Evolutionary conservation across 2,888 invertebrate species (phyloP), one percentile per base, ranked within the genome.

Genomic region (Heteromurus nitidus): DNA sequence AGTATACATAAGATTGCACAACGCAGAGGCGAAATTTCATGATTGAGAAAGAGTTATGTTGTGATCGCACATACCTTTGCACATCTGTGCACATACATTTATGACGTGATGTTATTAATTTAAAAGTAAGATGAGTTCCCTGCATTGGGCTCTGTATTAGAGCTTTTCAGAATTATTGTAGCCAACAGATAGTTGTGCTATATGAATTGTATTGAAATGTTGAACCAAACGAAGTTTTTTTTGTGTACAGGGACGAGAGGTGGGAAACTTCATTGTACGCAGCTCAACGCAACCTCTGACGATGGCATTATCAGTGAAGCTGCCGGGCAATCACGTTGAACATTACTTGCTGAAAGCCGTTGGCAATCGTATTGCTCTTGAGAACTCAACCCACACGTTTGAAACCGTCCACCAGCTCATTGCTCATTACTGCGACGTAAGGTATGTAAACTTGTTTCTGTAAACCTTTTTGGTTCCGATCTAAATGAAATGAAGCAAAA

Each of bases 331-430:
- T 9, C 96, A 96, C 90, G 96, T 97, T 88, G 97, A 98, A 89
- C 98, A 98, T 90, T 98, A 98, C 91, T 92, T 98, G 88, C 96
- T 98, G 87, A 97, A 97, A 90, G 94, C 95, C 18, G 87, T 86
- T 9, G 90, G 89, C 18, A 94, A 94, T 70, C 93, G 94, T 87
- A 92, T 97, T 84, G 95, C 95, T 70, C 92, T 98, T 86, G 97
- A 98, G 90, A 97, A 97, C 80, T 97, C 97, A 42, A 95, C 95
- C 88, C 96, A 97, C 90, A 94, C 95, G 88, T 98, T 98, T 90
- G 94, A 95, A 89, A 95, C 95, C 88, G 96, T 98, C 89, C 97
- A 97, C 50, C 93, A 95, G 85, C 92, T 98, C 86, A 95, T 98
- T 87, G 95, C 96, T 72, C 96, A 98, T 90, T 98, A 98, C 90